Conservation (phyloP, 1,140 invertebrate species). For the Heliconius eleuchia region DNA sequence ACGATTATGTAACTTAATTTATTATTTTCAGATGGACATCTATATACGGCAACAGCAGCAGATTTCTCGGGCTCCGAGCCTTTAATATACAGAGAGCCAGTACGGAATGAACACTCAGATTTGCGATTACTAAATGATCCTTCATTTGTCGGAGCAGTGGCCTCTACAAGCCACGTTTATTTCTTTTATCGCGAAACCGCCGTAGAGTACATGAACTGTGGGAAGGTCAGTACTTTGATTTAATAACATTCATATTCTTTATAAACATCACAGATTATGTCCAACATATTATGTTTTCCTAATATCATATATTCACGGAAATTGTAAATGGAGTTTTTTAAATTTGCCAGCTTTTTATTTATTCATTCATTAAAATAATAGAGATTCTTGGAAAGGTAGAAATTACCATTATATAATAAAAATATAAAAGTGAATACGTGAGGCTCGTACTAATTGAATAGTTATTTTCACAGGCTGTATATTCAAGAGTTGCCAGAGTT, state of each 20-base stretch:
- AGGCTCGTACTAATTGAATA: not conserved
- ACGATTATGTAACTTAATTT: not conserved
- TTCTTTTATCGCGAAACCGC: constrained; percentile 98
- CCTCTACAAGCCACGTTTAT: constrained; percentile 95
- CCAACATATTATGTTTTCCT: not conserved
- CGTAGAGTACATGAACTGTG: constrained; percentile 97
- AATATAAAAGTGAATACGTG: constrained; percentile 8
- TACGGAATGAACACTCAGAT: constrained; percentile 89
- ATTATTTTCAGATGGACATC: constrained; percentile 85
- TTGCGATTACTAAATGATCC: constrained; percentile 83
- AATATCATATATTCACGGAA: not conserved
- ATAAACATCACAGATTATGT: not conserved
- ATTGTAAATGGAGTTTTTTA: not conserved
- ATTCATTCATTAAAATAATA: constrained; percentile 6
- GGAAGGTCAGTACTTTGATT: constrained; percentile 74
- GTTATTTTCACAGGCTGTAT: constrained; percentile 87
- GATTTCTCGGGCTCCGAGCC: constrained; percentile 96
- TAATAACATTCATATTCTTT: constrained; percentile 9
- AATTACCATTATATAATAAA: constrained; percentile 10
- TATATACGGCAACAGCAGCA: constrained; percentile 97
- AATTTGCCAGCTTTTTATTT: constrained; percentile 1
- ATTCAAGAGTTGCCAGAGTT: constrained; percentile 96
- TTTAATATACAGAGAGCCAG: constrained; percentile 91
- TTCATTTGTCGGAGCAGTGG: constrained; percentile 95
- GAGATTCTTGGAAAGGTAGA: not conserved